These are phyloP conservation scores for Reticulitermes speratus DNA, from an alignment of 1,140 invertebrate genomes.

Conservation along the genomic window DNA sequence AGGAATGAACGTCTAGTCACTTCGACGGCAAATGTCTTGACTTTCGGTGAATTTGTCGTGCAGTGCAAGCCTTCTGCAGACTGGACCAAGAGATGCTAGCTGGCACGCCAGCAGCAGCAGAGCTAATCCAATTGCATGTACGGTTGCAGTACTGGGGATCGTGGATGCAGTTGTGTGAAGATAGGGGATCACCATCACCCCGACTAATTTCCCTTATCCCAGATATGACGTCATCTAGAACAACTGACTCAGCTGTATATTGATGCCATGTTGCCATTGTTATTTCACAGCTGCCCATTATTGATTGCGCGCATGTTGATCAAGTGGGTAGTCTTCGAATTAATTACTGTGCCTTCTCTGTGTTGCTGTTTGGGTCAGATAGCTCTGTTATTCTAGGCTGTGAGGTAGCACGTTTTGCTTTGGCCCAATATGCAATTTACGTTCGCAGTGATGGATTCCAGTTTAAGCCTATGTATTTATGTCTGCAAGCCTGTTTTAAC, in stretches of 20 bases:
- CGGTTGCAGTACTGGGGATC: not conserved
- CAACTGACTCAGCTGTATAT: constrained; percentile 7
- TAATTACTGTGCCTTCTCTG: not conserved
- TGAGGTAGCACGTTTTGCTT: no score
- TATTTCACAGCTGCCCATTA: constrained; percentile 18
- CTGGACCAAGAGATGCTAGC: not conserved
- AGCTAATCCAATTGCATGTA: constrained; percentile 3
- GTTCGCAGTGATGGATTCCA: no score
- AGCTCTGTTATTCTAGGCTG: not conserved
- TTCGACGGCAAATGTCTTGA: no score
- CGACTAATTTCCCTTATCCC: not conserved
- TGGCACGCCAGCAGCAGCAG: not conserved
- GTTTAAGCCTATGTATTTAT: no score
- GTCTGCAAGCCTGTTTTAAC: no score
- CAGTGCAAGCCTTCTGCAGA: no score
- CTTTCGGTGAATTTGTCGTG: no score
- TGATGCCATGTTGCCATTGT: not conserved
- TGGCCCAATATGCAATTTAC: no score
- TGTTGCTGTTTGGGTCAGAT: no score
- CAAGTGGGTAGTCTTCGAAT: not conserved
- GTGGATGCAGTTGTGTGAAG: not conserved
- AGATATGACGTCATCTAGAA: not conserved
- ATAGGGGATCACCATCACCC: not conserved
- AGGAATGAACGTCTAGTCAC: no score
- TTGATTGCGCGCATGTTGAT: not conserved